phyloP scores from a whole-genome alignment of 2,888 invertebrate species.

The Apoda limacodes region DNA sequence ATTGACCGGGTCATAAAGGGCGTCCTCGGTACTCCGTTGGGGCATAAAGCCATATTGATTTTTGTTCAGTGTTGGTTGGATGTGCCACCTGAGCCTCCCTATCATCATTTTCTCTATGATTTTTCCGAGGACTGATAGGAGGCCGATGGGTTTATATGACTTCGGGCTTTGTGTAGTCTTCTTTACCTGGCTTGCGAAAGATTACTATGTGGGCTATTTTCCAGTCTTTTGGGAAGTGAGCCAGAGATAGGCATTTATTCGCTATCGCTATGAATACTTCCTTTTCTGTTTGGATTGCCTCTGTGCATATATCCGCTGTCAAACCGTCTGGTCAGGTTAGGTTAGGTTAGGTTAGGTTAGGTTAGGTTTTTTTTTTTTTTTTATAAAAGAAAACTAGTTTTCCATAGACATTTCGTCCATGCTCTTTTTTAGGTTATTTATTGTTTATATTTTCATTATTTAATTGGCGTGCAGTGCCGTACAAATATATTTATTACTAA shows the following conservation, averaged over 20 bases:
- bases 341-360: too few species aligned
- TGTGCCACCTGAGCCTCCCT: constrained; percentile 8
- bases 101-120: constrained; percentile 13
- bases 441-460: too few species aligned
- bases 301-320: constrained; percentile 21
- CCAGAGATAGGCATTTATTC: constrained; percentile 18
- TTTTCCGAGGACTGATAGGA: constrained; percentile 18
- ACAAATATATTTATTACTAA: too few species aligned
- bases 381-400: too few species aligned
- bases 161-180: constrained; percentile 17
- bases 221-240: constrained; percentile 16
- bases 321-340: constrained; percentile 20
- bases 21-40: constrained; percentile 16
- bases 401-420: too few species aligned
- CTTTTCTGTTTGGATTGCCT: constrained; percentile 7
- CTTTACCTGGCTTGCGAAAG: constrained; percentile 18
- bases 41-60: constrained; percentile 17
- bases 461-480: too few species aligned
- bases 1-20: constrained; percentile 14
- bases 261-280: constrained; percentile 12
- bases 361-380: too few species aligned
- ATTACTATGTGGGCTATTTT: constrained; percentile 17
- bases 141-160: constrained; percentile 19
- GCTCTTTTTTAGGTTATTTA: too few species aligned
- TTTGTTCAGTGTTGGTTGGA: constrained; percentile 8